These are phyloP conservation scores for Willisornis vidua DNA, from an alignment of 2,113 vertebrate genomes.

Conservation along the genomic window DNA sequence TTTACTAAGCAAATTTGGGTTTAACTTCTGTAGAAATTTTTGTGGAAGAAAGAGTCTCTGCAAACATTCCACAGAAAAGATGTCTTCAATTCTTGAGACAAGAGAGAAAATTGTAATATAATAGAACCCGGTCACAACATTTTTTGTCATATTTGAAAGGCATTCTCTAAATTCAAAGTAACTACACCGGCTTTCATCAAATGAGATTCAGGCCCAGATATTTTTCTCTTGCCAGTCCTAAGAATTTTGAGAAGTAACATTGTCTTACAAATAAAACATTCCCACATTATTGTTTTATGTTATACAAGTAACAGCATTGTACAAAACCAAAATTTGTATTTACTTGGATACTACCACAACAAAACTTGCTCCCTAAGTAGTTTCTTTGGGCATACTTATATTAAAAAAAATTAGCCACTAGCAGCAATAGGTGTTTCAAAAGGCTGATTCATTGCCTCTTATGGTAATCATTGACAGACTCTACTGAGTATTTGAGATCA, in stretches of 20 bases:
- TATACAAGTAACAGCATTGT: not conserved
- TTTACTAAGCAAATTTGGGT: not conserved
- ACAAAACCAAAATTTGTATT: not conserved
- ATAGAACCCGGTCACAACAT: not conserved
- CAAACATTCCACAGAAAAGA: not conserved
- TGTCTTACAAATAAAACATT: not conserved
- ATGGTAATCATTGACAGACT: not conserved
- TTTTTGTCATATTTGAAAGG: not conserved
- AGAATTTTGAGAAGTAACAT: not conserved
- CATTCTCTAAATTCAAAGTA: not conserved
- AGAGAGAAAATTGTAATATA: not conserved
- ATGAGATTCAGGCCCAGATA: not conserved
- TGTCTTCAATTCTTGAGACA: not conserved
- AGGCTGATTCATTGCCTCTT: not conserved
- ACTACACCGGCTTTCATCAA: not conserved
- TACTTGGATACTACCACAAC: not conserved
- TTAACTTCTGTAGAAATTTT: not conserved
- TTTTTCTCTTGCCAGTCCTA: not conserved
- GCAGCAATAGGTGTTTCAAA: not conserved
- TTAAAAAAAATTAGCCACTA: not conserved
- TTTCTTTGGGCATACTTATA: not conserved
- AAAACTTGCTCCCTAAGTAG: not conserved
- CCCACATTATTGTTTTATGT: not conserved
- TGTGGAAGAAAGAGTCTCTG: not conserved
- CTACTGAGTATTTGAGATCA: not conserved